Base-by-base conservation (phyloP, 2,113 vertebrate genomes). In the Perognathus longimembris region DNA sequence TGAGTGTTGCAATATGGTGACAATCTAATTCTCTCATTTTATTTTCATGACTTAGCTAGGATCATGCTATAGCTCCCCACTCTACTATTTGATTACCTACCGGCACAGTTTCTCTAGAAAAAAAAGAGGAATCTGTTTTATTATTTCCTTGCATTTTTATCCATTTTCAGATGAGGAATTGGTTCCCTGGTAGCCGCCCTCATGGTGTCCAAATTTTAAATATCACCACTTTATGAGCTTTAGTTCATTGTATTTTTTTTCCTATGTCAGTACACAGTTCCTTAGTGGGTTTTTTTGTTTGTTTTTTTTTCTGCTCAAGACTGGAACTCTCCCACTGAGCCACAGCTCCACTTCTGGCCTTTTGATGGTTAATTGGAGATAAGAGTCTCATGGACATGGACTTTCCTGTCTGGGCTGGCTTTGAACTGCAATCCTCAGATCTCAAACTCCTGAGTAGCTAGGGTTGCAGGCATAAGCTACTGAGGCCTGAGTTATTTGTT, bases 191-290 rank as follows among this genome's bases (percentile, higher is more conserved):
- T 34, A 82, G 45, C 57, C 67, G 45, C 57, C 67, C 94, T 79
- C 34, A 90, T 82, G n/a, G 50, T 85, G 69, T 42, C 40, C 59
- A 64, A 40, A 94, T 94, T 88, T 92, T 54, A 96, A 93, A 90
- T 69, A 69, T 40, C 34, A 57, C 26, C 36, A 18, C 14, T 81
- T 92, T 17, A 77, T 89, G 76, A 36, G 20, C 28, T 75, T 89
- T 76, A 81, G 71, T 93, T 67, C 26, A 30, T 57, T 59, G 45
- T 4, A 67, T 4, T 66, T 66, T 66, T 66, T 66, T 17, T 0
- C 38, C 14, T 80, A 15, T 75, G 73, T 30, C 11, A 40, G 50
- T 77, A 45, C 10, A n/a, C n/a, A n/a, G n/a, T n/a, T n/a, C n/a
- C n/a, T n/a, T n/a, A n/a, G n/a, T 76, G 45, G 42, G 74, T 50